Percentiles rank a stretch among this genome's conserved stretches.
phyloP scores from a whole-genome alignment of 2,113 vertebrate genomes.

The Dunckerocampus dactyliophorus region DNA sequence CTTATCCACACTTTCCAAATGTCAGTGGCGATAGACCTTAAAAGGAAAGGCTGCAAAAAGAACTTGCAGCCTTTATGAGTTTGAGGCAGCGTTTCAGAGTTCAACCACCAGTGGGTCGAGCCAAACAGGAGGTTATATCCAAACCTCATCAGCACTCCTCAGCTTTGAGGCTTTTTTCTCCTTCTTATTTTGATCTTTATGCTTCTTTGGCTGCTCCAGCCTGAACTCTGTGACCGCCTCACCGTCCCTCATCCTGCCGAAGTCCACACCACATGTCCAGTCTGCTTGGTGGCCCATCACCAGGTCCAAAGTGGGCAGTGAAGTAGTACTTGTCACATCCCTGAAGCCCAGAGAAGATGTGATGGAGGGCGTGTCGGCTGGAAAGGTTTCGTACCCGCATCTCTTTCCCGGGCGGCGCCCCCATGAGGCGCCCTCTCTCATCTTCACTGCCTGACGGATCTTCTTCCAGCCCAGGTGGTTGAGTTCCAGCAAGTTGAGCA shows the following conservation, averaged over 20 bases:
- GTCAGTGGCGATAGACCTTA: no score
- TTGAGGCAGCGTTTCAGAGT: no score
- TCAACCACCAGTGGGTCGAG: no score
- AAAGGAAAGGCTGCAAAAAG: no score
- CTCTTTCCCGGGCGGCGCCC: slow-evolving; percentile 8
- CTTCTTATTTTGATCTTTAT: slow-evolving; percentile 37
- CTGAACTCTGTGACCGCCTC: slow-evolving; percentile 13
- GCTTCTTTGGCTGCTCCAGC: slow-evolving; percentile 7
- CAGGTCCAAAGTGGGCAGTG: slow-evolving; percentile 67
- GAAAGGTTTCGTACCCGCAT: slow-evolving; percentile 48
- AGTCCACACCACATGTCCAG: slow-evolving; percentile 63
- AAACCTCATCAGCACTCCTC: slow-evolving; percentile 67
- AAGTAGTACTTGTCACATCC: slow-evolving; percentile 59
- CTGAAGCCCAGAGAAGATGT: slow-evolving; percentile 55
- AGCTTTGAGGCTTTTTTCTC: slow-evolving; percentile 50
- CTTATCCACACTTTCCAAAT: no score
- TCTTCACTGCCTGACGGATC: slow-evolving; percentile 44
- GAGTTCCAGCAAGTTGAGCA: slow-evolving; percentile 75
- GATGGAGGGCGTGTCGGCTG: slow-evolving; percentile 53
- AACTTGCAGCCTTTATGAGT: no score
- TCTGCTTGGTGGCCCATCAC: slow-evolving; percentile 61
- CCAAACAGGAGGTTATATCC: slow-evolving; percentile 57
- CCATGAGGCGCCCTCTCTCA: slow-evolving; percentile 35
- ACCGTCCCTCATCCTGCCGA: slow-evolving; percentile 19
- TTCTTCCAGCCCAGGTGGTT: slow-evolving; percentile 78